phyloP scores from a whole-genome alignment of 2,113 vertebrate species.

The Macaca mulatta region DNA sequence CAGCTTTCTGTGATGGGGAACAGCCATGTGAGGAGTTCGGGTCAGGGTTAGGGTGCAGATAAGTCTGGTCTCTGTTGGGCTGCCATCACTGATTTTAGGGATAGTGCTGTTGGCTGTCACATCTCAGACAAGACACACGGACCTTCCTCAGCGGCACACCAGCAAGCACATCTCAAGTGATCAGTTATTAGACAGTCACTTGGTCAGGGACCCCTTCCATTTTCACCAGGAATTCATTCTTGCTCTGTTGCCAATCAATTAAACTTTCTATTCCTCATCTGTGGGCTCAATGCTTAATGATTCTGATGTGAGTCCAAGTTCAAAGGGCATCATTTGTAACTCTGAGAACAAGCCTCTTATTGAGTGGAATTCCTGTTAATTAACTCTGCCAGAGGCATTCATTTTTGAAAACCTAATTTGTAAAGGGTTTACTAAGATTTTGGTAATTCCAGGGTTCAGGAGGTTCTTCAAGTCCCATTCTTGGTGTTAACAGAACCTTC shows the following conservation, averaged over 20 bases:
- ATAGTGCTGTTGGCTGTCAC: accelerated
- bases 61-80: no score
- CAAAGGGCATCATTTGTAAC: constrained; percentile 72
- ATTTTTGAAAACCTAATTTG: neutral
- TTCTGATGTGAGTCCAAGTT: constrained; percentile 54
- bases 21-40: neutral
- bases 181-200: neutral
- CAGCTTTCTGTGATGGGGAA: neutral
- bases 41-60: no score
- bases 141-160: neutral
- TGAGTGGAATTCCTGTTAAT: constrained; percentile 40
- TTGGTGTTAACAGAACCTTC: neutral
- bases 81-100: accelerated
- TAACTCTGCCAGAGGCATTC: neutral
- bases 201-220: neutral
- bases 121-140: neutral
- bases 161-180: neutral
- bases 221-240: constrained; percentile 34
- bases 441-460: neutral
- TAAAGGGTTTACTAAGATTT: neutral
- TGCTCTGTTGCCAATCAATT: constrained; percentile 59
- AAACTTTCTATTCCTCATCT: constrained; percentile 27
- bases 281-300: constrained; percentile 12
- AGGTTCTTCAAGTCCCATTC: neutral
- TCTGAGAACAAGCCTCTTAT: constrained; percentile 52